These are phyloP conservation scores for Leucophora obtusa DNA, from an alignment of 2,888 invertebrate species.

Conservation along the genomic window DNA sequence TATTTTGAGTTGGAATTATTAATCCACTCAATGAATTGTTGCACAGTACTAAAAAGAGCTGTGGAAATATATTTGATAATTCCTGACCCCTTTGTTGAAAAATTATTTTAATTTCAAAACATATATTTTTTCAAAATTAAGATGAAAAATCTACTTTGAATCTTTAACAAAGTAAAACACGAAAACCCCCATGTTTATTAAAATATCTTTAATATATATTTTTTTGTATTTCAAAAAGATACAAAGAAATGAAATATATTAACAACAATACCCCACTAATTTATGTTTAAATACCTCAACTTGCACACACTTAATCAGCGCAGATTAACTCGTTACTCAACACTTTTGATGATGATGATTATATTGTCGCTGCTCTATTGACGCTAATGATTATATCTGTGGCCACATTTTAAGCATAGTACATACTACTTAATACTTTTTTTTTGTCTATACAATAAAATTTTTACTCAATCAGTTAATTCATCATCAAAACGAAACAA, in stretches of 20 bases:
- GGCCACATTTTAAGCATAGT: constrained; percentile 40
- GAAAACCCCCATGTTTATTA: constrained; percentile 24
- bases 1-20: too few relatives aligned
- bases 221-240: not conserved
- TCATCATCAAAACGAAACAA: constrained; percentile 6
- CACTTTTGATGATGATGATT: constrained; percentile 67
- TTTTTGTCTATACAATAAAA: constrained; percentile 12
- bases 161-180: constrained; percentile 34
- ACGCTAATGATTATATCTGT: constrained; percentile 41
- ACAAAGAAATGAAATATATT: constrained; percentile 33
- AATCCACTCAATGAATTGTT: too few relatives aligned
- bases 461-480: constrained; percentile 18
- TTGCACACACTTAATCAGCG: constrained; percentile 73
- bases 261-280: constrained; percentile 53
- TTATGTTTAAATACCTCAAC: constrained; percentile 57
- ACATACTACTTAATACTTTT: constrained; percentile 34
- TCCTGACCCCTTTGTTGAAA: too few relatives aligned
- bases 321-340: constrained; percentile 77
- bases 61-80: too few relatives aligned
- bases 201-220: constrained; percentile 13
- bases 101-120: not conserved
- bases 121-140: not conserved
- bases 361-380: constrained; percentile 2
- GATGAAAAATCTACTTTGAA: constrained; percentile 36
- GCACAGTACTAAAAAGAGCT: too few relatives aligned